Evolutionary conservation across 2,113 vertebrate species (phyloP), one percentile per base, ranked within the genome.

Genomic region (Pardalotus punctatus): DNA sequence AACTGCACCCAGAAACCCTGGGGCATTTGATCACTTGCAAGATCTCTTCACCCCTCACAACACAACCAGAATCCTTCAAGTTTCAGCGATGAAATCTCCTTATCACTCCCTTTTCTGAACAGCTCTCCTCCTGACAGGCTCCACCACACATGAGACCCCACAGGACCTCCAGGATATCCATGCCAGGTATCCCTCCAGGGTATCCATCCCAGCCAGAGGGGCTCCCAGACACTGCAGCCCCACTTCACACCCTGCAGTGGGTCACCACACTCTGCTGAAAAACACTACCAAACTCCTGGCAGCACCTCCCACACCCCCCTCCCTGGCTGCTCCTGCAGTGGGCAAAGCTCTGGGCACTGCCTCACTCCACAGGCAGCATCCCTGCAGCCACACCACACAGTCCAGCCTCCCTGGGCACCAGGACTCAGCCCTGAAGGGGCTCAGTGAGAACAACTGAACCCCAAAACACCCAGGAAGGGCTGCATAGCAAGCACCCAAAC

Each of bases 381-480:
- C 57, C 50, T 2, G 9, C 8, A 15, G 77, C 51, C 38, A 9
- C 6, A n/a, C 11, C 62, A 33, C 8, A 0, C 27, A 25, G 6
- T 15, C 28, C 28, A 42, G 21, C 66, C 57, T 79, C 28, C 35
- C 64, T 10, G 43, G 3, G 27, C 78, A 53, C 36, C 51, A 35
- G n/a, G 6, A 13, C 42, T 64, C 33, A 33, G 77, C 43, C 6
- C 72, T 14, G 40, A 7, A 47, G 38, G 70, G 51, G 43, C 35
- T 67, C 47, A 19, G 80, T 4, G 7, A 12, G 36, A 72, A 38
- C 48, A 50, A 40, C 76, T 11, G 53, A 78, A 33, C 64, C 24
- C 47, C 1, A 0, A 40, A 77, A 36, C 54, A 53, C 38, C 22
- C 1, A 28, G 0, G 0, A 73, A 21, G 31, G 42, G 45, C 72